phyloP scores from a whole-genome alignment of 1,140 invertebrate genomes.

The Apocrypta bakeri region DNA sequence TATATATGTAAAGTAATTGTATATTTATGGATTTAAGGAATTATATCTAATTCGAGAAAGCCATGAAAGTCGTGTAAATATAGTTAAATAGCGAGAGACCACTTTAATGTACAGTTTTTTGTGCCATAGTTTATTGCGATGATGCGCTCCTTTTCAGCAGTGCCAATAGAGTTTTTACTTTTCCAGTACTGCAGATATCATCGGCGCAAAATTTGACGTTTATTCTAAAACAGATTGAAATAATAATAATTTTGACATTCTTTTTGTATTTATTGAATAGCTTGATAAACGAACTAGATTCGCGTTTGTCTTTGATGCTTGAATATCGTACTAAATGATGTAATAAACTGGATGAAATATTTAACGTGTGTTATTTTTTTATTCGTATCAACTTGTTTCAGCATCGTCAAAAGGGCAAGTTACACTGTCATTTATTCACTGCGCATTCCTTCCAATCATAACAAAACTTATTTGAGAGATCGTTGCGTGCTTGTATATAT shows the following conservation, averaged over 20 bases:
- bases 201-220: slow-evolving; percentile 6
- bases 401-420: no score
- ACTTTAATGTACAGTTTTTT: neutral
- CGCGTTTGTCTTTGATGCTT: no score
- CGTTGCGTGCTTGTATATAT: neutral
- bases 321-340: no score
- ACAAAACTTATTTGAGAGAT: neutral
- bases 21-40: slow-evolving; percentile 39
- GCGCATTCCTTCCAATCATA: neutral
- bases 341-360: no score
- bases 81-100: neutral
- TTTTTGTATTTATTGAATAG: no score
- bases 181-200: neutral
- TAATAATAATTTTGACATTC: no score
- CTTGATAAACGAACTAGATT: no score
- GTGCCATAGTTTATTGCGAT: neutral
- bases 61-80: slow-evolving; percentile 28
- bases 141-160: neutral
- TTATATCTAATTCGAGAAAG: neutral
- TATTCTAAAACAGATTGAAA: neutral
- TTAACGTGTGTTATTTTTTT: no score
- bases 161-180: slow-evolving; percentile 31
- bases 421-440: no score
- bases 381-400: no score
- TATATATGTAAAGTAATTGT: slow-evolving; percentile 44